Evolutionary conservation across 1,140 invertebrate species (phyloP), one percentile per base, ranked within the genome.

Genomic region (Oedothorax gibbosus): DNA sequence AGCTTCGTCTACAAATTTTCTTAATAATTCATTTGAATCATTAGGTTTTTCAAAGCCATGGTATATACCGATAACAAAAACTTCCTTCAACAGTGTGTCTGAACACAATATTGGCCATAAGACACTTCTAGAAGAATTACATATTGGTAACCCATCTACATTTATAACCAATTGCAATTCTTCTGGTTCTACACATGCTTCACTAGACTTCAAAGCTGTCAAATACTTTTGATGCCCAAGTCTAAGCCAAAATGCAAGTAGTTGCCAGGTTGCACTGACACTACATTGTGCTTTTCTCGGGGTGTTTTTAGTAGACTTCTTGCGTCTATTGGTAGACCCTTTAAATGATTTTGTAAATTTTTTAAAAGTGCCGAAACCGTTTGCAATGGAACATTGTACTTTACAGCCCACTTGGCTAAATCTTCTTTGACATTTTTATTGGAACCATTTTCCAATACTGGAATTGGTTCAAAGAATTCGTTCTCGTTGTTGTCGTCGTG

Each of bases 31-130:
- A 62, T 88, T 87, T 9, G 87, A 18, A 77, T 85, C 73, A 50
- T 18, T 53, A 10, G 89, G 89, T 87, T 90, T 90, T 12, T 78
- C 71, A 18, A 87, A 84, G 49, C 90, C 87, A 86, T 87, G 86
- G 87, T 82, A 89, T 50, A 89, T 35, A n/a, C 77, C 87, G 20
- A 76, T 57, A 12, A 50, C 9, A 76, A 57, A 60, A 14, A 76
- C 73, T n/a, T n/a, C 11, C 11, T 12, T n/a, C 11, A 4, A 15
- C 12, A 14, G 12, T 15, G 21, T 12, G 12, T 14, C 60, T 10
- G 9, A 57, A 57, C 51, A n/a, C 49, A 57, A 20, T 21, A 60
- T 21, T 51, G 18, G 54, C 18, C 51, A 76, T 60, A 21, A 56
- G 18, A 14, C 10, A 60, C 54, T 76, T 76, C 60, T 57, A 15